phyloP scores from a whole-genome alignment of 2,113 vertebrate genomes.

The Sander vitreus region DNA sequence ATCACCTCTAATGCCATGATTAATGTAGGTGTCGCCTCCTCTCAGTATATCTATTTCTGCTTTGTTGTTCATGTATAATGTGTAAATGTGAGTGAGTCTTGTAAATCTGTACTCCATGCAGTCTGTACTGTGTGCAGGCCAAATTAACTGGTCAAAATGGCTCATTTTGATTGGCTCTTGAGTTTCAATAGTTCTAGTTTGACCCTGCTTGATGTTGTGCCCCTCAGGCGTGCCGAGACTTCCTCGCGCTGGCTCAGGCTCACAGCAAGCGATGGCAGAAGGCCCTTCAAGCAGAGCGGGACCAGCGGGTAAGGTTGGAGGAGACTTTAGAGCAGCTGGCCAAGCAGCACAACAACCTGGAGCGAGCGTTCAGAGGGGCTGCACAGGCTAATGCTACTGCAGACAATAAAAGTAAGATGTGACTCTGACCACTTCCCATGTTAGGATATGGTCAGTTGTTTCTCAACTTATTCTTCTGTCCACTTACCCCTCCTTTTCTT shows the following conservation, averaged over 20 bases:
- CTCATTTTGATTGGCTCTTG: background rate
- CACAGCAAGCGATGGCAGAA: constrained; percentile 98
- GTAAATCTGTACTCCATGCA: background rate
- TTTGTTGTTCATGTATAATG: background rate
- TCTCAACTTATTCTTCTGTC: background rate
- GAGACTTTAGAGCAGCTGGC: constrained; percentile 96
- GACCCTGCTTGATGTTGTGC: constrained; percentile 3
- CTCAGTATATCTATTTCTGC: background rate
- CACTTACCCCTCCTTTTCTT: background rate
- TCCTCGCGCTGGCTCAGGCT: constrained; percentile 91
- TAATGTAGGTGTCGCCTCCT: constrained; percentile 86
- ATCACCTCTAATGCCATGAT: constrained; percentile 99
- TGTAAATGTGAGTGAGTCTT: background rate
- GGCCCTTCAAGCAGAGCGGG: constrained; percentile 92
- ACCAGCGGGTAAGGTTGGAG: constrained; percentile 94
- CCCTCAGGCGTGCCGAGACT: constrained; percentile 91
- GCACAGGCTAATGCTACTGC: constrained; percentile 74
- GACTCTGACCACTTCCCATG: background rate
- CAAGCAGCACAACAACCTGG: constrained; percentile 97
- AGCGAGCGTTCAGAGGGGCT: constrained; percentile 93
- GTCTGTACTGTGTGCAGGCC: background rate
- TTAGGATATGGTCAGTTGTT: background rate
- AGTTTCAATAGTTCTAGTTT: background rate
- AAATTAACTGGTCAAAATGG: background rate
- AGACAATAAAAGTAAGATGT: constrained; percentile 86